phyloP scores from a whole-genome alignment of 2,113 vertebrate species.

The Amblyopsis rosae region DNA sequence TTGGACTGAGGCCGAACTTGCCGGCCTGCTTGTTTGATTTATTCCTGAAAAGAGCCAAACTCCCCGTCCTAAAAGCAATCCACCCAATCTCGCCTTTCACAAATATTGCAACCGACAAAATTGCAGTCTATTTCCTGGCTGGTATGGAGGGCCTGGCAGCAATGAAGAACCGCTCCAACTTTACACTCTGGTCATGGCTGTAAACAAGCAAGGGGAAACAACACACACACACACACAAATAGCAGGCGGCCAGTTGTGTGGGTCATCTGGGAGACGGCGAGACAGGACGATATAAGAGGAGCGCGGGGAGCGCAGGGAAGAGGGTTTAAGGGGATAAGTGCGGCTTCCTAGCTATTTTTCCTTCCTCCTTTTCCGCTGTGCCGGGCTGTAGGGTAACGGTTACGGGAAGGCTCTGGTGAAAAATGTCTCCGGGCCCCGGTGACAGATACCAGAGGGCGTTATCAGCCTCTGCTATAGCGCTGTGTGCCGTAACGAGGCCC shows the following conservation, averaged over 20 bases:
- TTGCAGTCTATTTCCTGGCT: conserved; percentile 19
- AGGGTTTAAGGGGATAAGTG: conserved; percentile 41
- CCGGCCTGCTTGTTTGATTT: conserved; percentile 57
- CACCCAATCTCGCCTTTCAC: conserved; percentile 17
- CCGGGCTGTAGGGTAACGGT: background rate
- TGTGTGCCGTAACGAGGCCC: conserved; percentile 65
- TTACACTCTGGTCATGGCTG: conserved; percentile 25
- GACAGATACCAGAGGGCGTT: conserved; percentile 57
- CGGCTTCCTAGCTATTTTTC: conserved; percentile 27
- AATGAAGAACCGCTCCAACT: conserved; percentile 19
- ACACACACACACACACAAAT: background rate
- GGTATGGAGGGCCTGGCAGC: background rate
- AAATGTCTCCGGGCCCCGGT: conserved; percentile 57
- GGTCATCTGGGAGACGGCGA: conserved; percentile 41
- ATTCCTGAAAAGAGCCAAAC: conserved; percentile 49
- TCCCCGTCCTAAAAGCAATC: conserved; percentile 47
- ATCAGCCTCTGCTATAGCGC: conserved; percentile 56
- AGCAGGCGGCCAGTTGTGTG: conserved; percentile 17
- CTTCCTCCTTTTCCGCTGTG: background rate
- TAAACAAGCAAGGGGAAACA: conserved; percentile 40
- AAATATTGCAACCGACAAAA: conserved; percentile 54
- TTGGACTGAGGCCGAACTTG: conserved; percentile 38
- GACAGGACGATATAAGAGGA: conserved; percentile 37
- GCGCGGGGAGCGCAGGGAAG: conserved; percentile 1
- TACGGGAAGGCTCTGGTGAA: conserved; percentile 31